phyloP scores from a whole-genome alignment of 1,140 invertebrate genomes.

The Stegodyphus mimosarum region DNA sequence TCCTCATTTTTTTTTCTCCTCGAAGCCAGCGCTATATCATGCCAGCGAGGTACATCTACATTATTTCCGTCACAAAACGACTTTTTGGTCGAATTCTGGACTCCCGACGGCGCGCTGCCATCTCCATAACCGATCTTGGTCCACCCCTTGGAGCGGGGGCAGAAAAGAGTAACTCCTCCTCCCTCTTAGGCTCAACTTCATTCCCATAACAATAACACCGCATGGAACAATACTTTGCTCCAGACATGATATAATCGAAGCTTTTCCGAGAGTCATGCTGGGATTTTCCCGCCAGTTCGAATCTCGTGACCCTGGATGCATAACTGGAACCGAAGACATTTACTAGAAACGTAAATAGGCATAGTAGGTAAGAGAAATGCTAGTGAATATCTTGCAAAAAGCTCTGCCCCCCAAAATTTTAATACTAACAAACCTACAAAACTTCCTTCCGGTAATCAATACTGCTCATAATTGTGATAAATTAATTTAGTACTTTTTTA shows the following conservation, averaged over 20 bases:
- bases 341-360: too few relatives aligned
- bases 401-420: too few relatives aligned
- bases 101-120: slow-evolving; percentile 39
- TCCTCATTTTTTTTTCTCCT: slow-evolving; percentile 3
- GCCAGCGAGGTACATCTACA: slow-evolving; percentile 43
- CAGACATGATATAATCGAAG: slow-evolving; percentile 1
- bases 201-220: slow-evolving; percentile 23
- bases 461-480: too few relatives aligned
- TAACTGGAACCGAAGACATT: too few relatives aligned
- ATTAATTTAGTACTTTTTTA: too few relatives aligned
- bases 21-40: not conserved
- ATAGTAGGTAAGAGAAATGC: too few relatives aligned
- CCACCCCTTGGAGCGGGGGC: slow-evolving; percentile 5
- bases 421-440: too few relatives aligned
- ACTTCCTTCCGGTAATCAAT: too few relatives aligned
- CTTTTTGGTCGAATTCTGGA: slow-evolving; percentile 58
- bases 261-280: too few relatives aligned
- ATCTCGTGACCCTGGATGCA: too few relatives aligned
- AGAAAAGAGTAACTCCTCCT: not conserved
- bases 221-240: slow-evolving; percentile 11
- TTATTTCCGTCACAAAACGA: slow-evolving; percentile 60
- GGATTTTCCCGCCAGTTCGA: too few relatives aligned
- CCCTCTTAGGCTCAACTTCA: not conserved
- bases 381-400: too few relatives aligned
- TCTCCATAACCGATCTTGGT: slow-evolving; percentile 26